Base-by-base conservation (phyloP, 2,888 invertebrate genomes). In the Mechanitis mazaeus region DNA sequence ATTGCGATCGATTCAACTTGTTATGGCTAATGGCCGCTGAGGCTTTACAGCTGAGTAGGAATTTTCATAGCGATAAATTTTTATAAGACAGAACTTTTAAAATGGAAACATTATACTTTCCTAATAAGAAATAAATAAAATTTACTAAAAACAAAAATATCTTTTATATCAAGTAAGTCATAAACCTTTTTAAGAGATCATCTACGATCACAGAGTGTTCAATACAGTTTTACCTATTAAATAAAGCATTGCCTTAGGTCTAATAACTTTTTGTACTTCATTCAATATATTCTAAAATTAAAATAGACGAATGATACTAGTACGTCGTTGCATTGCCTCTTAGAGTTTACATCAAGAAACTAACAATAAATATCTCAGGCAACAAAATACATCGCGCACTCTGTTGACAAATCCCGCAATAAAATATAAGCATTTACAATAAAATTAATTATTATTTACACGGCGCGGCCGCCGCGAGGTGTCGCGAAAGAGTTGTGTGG, bases 371-470 rank as follows among this genome's bases (percentile, higher is more conserved):
- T 89, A 89, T 87, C 75, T 84, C 85, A 78, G 72, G 71, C 81
- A 75, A 87, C 88, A 87, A 84, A 87, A 87, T 86, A 87, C 88
- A 88, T 87, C 88, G 85, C 85, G 80, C 84, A 78, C 84, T 80
- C 85, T 89, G 90, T 89, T 90, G 90, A 90, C 90, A 90, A 90
- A 90, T 90, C 90, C 89, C 78, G 89, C 82, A 89, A 90, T 90
- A 90, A 90, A 90, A 89, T 90, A 90, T 90, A 90, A 89, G 87
- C 90, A 89, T 87, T 90, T 88, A 90, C 90, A 90, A 90, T 90
- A 90, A 90, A 88, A 90, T 90, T 90, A 90, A 90, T 90, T 90
- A 90, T 90, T 90, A 90, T 90, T 90, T 90, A 90, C 90, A 90
- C 86, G 89, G 85, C 80, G 75, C 78, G 77, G 81, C 82, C 85